Evolutionary conservation across 2,888 invertebrate genomes (phyloP), one percentile per base, ranked within the genome.

Genomic region (Athalia circularis): DNA sequence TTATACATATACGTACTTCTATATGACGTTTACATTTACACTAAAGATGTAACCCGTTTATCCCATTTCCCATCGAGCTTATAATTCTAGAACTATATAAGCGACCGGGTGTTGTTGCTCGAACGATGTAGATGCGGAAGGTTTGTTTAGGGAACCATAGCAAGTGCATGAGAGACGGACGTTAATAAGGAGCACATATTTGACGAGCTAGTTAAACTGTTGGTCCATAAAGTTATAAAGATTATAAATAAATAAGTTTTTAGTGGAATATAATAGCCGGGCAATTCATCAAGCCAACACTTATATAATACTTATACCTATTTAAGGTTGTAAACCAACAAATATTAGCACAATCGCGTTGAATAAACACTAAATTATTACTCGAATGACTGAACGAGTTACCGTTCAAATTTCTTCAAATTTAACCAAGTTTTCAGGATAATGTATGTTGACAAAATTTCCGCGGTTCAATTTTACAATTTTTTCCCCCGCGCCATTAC

Each of bases 321-420:
- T 86, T 87, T 86, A 83, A 85, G 84, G 81, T 85, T 84, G 85
- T 84, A 84, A 85, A 83, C 79, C 82, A 82, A 82, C 84, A 85
- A 86, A 87, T 87, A 87, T 87, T 87, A 84, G 85, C 85, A 82
- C 48, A 78, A 80, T 81, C 82, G 79, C 80, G 80, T 75, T 75
- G 62, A 82, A 82, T 79, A 84, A 85, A 85, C 82, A 83, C 80
- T 57, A 59, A 72, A 72, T 65, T 11, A 77, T n/a, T 54, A 4
- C 54, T 54, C n/a, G 9, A 54, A 54, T 68, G 29, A 68, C 68
- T 68, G 11, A 68, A 11, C 54, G 54, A 11, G 29, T n/a, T 8
- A 54, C 54, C 54, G 8, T 54, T n/a, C 54, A 3, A 54, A 54
- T 54, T 54, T 54, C 54, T 54, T 11, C 8, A n/a, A 54, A 54